Percentiles rank a stretch among this genome's conserved stretches.
These are phyloP conservation scores for Isotomurus palustris DNA, from an alignment of 2,888 invertebrate genomes.

Conservation along the genomic window DNA sequence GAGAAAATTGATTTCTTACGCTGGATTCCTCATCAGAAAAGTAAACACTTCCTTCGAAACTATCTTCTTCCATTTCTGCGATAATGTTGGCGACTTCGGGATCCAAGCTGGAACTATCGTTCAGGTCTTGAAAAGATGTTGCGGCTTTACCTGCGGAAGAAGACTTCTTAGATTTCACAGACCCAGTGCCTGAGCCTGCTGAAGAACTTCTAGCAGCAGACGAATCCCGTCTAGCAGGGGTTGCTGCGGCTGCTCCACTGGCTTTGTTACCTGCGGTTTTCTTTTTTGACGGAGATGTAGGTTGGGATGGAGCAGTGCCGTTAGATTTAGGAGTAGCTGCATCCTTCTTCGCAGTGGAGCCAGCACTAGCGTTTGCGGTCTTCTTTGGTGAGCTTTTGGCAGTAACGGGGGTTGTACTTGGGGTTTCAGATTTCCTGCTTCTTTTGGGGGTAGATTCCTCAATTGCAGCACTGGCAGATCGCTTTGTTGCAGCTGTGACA, in stretches of 20 bases:
- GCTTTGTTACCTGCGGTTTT: conserved; percentile 19
- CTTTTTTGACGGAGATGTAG: conserved; percentile 9
- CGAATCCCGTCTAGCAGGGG: conserved; percentile 33
- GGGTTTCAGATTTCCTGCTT: conserved; percentile 19
- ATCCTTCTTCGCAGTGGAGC: conserved; percentile 13
- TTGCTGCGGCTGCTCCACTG: conserved; percentile 16
- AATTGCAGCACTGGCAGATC: conserved; percentile 22
- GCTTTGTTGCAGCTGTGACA: conserved; percentile 9
- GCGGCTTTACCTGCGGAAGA: neutral
- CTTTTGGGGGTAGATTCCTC: conserved; percentile 32
- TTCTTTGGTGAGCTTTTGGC: neutral
- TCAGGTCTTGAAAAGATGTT: neutral
- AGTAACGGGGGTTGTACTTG: conserved; percentile 21
- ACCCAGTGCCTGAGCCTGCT: neutral
- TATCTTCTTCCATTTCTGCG: conserved; percentile 27
- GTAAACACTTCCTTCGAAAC: conserved; percentile 33
- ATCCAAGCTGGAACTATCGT: conserved; percentile 18
- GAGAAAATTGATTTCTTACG: conserved; percentile 36
- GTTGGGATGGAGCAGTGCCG: conserved; percentile 19
- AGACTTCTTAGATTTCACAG: neutral
- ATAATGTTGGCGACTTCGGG: conserved; percentile 34
- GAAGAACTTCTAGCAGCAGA: conserved; percentile 8
- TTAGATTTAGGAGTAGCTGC: conserved; percentile 16
- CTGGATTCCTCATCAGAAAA: conserved; percentile 42
- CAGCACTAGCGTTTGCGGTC: conserved; percentile 8